Evolutionary conservation across 2,888 invertebrate genomes (phyloP), one percentile per base, ranked within the genome.

Genomic region (Ptilodon capucinus): DNA sequence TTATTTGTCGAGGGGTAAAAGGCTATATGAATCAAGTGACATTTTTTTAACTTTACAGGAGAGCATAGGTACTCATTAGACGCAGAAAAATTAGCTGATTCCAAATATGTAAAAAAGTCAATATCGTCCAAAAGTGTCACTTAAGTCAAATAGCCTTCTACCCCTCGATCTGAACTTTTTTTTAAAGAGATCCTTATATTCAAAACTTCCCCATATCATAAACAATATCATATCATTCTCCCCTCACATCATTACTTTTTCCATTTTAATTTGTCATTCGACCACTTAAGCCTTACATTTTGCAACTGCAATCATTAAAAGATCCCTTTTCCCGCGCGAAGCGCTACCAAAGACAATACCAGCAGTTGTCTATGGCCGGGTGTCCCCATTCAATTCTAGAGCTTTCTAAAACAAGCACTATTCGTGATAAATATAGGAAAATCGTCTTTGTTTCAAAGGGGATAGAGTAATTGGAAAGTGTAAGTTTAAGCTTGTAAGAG

Each of bases 241-340:
- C 45, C 42, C 32, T 44, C 46, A 46, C 43, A 49, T 47, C 44
- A 49, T 51, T 47, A 42, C 39, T 50, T 54, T 56, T 51, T 51
- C 57, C 64, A 66, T 77, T 79, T 77, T 80, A 81, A 81, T 81
- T 75, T 78, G 66, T 73, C 80, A 76, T 79, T 77, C 79, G 68
- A 77, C 79, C 73, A 81, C 79, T 80, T 78, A 79, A 65, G 76
- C 64, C 51, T 23, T 52, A 51, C 66, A 67, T 69, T 70, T 52
- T 64, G 61, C 53, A 44, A 58, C 71, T 69, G 75, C 65, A 71
- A 74, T 76, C 71, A 79, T 80, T 74, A 70, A 74, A 71, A 74
- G 68, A 72, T 62, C 70, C 68, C 46, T 44, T 60, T 63, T 53
- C 51, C 46, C 57, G 55, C 61, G 52, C 63, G 50, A 60, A 59